Percentiles rank a stretch among this genome's conserved stretches.
These are phyloP conservation scores for Eupsittula cactorum DNA, from an alignment of 2,113 vertebrate genomes.

Conservation along the genomic window DNA sequence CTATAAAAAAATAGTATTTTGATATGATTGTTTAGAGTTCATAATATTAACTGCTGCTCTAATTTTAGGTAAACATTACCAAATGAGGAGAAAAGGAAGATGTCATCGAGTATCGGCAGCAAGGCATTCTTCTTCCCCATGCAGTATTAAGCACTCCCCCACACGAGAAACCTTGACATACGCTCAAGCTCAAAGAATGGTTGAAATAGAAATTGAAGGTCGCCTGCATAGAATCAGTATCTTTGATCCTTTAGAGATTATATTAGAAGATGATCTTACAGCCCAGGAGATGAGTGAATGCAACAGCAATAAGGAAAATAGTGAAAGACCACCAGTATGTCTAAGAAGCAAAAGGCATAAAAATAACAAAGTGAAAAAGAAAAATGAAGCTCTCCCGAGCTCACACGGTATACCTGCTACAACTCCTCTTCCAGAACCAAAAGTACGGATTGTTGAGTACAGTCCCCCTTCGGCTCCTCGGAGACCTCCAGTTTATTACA, in stretches of 20 bases:
- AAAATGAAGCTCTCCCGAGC: constrained; percentile 80
- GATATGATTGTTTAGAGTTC: neutral
- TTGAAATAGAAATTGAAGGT: constrained; percentile 95
- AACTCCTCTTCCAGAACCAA: constrained; percentile 85
- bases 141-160: constrained; percentile 89
- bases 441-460: constrained; percentile 92
- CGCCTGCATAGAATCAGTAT: constrained; percentile 93
- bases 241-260: constrained; percentile 90
- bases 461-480: constrained; percentile 90
- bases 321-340: constrained; percentile 85
- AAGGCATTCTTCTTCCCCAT: constrained; percentile 88
- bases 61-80: constrained; percentile 77
- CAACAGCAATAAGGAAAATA: constrained; percentile 97
- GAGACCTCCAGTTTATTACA: constrained; percentile 85
- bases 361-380: constrained; percentile 88
- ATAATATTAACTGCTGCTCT: constrained; percentile 6
- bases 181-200: constrained; percentile 96
- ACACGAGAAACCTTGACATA: constrained; percentile 94
- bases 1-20: neutral
- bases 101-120: constrained; percentile 85
- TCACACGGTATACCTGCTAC: constrained; percentile 71
- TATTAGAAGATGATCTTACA: constrained; percentile 90
- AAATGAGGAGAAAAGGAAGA: constrained; percentile 96
- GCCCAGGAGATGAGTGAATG: constrained; percentile 95
- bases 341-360: constrained; percentile 86